Conservation (phyloP, 2,797 vertebrate species). For the Gallinago nigripennis region DNA sequence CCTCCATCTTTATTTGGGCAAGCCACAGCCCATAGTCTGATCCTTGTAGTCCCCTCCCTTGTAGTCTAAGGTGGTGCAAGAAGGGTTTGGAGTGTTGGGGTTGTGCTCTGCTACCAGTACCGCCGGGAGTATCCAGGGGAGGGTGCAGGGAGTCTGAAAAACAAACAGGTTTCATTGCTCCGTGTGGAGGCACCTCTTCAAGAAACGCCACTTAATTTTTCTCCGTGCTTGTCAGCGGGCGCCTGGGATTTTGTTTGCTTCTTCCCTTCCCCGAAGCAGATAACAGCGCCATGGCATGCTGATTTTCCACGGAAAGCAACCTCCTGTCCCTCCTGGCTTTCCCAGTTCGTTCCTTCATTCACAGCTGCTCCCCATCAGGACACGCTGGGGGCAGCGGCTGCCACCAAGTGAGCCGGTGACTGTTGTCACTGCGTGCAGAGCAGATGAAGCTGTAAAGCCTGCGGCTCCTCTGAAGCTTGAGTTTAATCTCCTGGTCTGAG, state of each 20-base stretch:
- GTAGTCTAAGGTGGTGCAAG: not conserved
- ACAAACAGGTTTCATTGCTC: not conserved
- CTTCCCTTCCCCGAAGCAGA: not conserved
- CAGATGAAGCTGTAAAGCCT: not conserved
- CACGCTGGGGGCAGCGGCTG: rapidly evolving
- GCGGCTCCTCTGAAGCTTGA: not conserved
- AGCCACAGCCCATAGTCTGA: not conserved
- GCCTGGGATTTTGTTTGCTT: not conserved
- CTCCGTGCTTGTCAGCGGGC: not conserved
- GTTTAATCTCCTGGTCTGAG: not conserved
- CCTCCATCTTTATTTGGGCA: not conserved
- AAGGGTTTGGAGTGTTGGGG: not conserved
- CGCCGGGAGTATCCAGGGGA: rapidly evolving
- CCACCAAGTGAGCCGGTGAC: rapidly evolving
- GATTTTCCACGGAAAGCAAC: not conserved
- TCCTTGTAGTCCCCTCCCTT: not conserved
- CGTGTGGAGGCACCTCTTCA: not conserved
- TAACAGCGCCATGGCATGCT: not conserved
- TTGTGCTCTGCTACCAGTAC: not conserved
- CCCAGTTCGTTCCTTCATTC: rapidly evolving
- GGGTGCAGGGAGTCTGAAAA: not conserved
- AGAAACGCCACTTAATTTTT: not conserved
- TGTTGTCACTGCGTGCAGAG: not conserved
- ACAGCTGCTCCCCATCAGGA: rapidly evolving
- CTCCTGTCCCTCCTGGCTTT: not conserved